Percentiles rank a stretch among this genome's conserved stretches.
These are phyloP conservation scores for Psittacula cyanocephala DNA, from an alignment of 2,113 vertebrate species.

Conservation along the genomic window DNA sequence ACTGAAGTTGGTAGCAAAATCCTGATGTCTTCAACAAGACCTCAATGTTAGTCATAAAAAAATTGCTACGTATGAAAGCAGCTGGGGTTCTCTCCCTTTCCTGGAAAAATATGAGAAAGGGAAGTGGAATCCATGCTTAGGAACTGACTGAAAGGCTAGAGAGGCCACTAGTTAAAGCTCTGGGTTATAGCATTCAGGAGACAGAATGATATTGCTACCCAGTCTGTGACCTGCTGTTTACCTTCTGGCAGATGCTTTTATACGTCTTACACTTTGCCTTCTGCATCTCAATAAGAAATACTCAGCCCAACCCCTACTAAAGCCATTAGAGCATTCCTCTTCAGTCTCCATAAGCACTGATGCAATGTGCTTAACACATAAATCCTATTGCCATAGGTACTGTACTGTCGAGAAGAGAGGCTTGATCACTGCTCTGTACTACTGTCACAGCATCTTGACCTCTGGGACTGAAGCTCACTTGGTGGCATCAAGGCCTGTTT, in stretches of 20 bases:
- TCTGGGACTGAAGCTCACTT: background rate
- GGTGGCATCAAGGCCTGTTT: background rate
- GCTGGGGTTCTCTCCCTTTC: background rate
- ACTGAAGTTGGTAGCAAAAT: conserved; percentile 38
- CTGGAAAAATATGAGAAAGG: background rate
- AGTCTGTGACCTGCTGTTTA: background rate
- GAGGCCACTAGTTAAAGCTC: background rate
- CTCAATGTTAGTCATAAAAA: background rate
- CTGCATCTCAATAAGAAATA: background rate
- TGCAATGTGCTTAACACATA: background rate
- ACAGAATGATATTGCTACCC: background rate
- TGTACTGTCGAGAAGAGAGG: background rate
- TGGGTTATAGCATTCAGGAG: background rate
- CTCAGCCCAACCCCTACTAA: background rate
- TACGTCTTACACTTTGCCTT: background rate
- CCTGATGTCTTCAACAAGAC: conserved; percentile 32
- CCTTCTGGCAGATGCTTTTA: background rate
- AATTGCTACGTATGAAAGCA: background rate
- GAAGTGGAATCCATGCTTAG: background rate
- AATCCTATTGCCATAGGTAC: background rate
- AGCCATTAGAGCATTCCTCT: background rate
- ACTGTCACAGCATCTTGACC: background rate
- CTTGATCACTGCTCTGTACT: background rate
- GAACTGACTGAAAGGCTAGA: background rate
- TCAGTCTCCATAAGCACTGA: rapidly evolving